A percentile compares a stretch with the other conserved stretches of the same genome.
Conservation (phyloP, 2,113 vertebrate genomes). For the Oryctolagus cuniculus region DNA sequence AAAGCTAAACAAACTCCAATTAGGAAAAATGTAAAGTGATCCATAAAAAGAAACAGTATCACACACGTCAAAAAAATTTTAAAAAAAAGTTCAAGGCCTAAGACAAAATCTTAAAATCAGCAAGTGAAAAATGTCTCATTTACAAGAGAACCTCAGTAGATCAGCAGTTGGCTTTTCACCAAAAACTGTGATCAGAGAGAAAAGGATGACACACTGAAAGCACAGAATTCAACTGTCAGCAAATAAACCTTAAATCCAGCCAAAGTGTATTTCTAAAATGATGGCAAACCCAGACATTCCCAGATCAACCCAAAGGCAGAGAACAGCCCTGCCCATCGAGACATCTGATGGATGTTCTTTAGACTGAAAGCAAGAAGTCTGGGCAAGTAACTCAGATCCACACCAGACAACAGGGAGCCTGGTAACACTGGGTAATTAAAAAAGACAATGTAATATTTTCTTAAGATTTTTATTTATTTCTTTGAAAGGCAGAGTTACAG, state of each 20-base stretch:
- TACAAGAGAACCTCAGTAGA: neutral
- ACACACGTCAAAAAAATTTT: neutral
- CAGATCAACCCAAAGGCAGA: neutral
- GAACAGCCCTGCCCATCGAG: neutral
- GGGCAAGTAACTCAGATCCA: neutral
- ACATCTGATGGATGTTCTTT: neutral
- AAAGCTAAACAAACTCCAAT: neutral
- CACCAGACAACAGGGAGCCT: neutral
- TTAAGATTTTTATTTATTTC: neutral
- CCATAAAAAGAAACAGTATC: no score
- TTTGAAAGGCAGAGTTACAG: no score
- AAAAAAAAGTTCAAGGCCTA: neutral
- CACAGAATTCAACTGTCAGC: neutral
- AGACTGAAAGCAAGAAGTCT: no score
- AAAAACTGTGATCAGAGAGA: neutral
- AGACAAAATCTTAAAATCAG: neutral
- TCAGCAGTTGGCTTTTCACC: neutral
- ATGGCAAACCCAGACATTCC: neutral
- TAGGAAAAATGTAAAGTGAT: neutral
- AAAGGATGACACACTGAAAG: neutral
- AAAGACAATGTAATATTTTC: neutral
- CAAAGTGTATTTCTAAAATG: neutral
- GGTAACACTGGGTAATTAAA: neutral
- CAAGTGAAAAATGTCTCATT: neutral
- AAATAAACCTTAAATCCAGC: neutral